Base-by-base conservation (phyloP, 35 echinoderm and acorn worm species). In the Acanthaster planci region DNA sequence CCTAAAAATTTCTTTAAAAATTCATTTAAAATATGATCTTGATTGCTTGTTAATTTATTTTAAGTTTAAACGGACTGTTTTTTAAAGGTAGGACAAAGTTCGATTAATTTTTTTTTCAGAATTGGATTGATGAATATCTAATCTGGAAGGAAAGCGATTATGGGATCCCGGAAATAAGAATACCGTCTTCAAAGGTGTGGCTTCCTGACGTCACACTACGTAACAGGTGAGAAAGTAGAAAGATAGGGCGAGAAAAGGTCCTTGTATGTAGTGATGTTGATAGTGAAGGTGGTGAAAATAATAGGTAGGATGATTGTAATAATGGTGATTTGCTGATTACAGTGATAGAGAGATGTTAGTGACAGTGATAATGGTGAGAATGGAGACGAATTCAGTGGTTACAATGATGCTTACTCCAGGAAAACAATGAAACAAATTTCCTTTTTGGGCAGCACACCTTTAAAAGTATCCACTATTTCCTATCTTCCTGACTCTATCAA, bases 181-280 rank as follows among this genome's bases (percentile, higher is more conserved):
- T 91, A 39, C 77, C 82, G 17, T 86, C 83, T 12, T 54, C 78
- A 15, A 77, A 91, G 7, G 37, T 91, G 32, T 91, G 89, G 89
- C 22, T 86, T 37, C 89, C 89, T 8, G 89, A 91, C 55, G 19
- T 91, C 8, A 91, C 82, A 42, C 42, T 91, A 5, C 26, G 76
- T 4, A 85, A 91, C 29, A 91, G 83, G 89, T 91, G 67, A 60
- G 53, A 17, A 39, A 34, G 35, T 72, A 16, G 14, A 18, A 26
- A 38, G 7, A n/a, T 22, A 7, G 75, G 60, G 40, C 2, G 55
- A 19, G 9, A 8, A 16, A 27, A 2, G 37, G 12, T 31, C 55
- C 22, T 21, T 16, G 36, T 36, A 55, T 14, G 7, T 84, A 8
- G 37, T 58, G 30, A 47, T 4, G 42, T 47, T 47, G 42, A 12